Evolutionary conservation across 2,113 vertebrate genomes (phyloP), one percentile per base, ranked within the genome.

Genomic region (Halcyon senegalensis): DNA sequence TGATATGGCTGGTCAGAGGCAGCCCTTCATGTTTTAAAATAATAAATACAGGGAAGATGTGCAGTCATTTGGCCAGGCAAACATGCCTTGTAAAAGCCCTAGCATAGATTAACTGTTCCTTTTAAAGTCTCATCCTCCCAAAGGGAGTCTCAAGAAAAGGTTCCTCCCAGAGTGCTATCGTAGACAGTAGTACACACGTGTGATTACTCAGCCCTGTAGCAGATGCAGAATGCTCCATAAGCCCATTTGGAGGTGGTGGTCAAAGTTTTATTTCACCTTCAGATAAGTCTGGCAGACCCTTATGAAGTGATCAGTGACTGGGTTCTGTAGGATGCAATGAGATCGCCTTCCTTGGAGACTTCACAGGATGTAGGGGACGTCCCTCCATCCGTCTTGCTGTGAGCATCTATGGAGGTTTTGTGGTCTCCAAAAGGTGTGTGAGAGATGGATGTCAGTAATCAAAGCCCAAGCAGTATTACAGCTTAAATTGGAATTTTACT

Each of bases 231-330:
- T 35, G 48, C 39, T 93, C 48, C 16, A 7, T 19, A 62, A 44
- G 8, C 0, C 0, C 4, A 0, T 64, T 83, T 3, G 4, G 56
- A 78, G 41, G 48, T 70, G 48, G 19, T 48, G 48, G 4, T 28
- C n/a, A 87, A 66, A 48, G 37, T 31, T 79, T 69, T 89, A 31
- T 64, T 92, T 89, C 50, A 69, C 53, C 62, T 79, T 84, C 78
- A 78, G 51, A 46, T 35, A 16, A 56, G 56, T 82, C 51, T 95
- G 51, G 13, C 68, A 89, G 30, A 13, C 43, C 24, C 31, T 85
- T 86, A 35, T 0, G 6, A 62, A 87, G 13, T 6, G 33, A 94
- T 13, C 17, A 39, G 35, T 16, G 13, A 41, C 28, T 68, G 30
- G 48, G 1, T 59, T 85, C 72, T 41, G 48, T 7, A 60, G 83